These are phyloP conservation scores for Pyralis farinalis DNA, from an alignment of 2,888 invertebrate genomes.

Conservation along the genomic window DNA sequence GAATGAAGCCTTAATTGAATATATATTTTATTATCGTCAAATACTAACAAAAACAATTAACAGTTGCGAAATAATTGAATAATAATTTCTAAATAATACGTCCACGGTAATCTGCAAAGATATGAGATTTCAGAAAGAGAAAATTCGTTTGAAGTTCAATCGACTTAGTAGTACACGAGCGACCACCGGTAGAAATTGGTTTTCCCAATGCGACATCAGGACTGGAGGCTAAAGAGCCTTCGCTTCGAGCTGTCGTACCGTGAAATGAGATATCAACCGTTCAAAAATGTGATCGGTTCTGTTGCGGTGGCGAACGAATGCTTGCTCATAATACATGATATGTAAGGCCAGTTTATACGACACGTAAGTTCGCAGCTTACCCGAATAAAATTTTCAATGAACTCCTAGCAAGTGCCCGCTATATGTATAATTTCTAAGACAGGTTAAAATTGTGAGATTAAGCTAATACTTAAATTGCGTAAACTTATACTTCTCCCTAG, in stretches of 20 bases:
- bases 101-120: slow-evolving; percentile 28
- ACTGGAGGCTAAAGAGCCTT: slow-evolving; percentile 30
- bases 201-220: slow-evolving; percentile 47
- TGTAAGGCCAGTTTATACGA: too few relatives aligned
- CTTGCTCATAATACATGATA: slow-evolving; percentile 6
- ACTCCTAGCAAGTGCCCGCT: too few relatives aligned
- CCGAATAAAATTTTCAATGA: too few relatives aligned
- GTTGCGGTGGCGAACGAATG: slow-evolving; percentile 20
- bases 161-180: slow-evolving; percentile 51
- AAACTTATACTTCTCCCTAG: too few relatives aligned
- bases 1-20: too few relatives aligned
- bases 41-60: not conserved
- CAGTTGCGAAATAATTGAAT: not conserved
- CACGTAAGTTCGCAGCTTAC: too few relatives aligned
- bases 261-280: slow-evolving; percentile 70
- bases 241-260: slow-evolving; percentile 53
- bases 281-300: slow-evolving; percentile 62
- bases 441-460: too few relatives aligned
- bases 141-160: slow-evolving; percentile 52
- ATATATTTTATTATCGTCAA: too few relatives aligned
- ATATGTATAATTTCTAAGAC: too few relatives aligned
- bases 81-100: slow-evolving; percentile 8
- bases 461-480: too few relatives aligned
- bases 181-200: slow-evolving; percentile 60
- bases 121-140: slow-evolving; percentile 34